Percentiles rank a stretch among this genome's conserved stretches.
These are phyloP conservation scores for Thaleichthys pacificus DNA, from an alignment of 2,797 vertebrate species.

Conservation along the genomic window DNA sequence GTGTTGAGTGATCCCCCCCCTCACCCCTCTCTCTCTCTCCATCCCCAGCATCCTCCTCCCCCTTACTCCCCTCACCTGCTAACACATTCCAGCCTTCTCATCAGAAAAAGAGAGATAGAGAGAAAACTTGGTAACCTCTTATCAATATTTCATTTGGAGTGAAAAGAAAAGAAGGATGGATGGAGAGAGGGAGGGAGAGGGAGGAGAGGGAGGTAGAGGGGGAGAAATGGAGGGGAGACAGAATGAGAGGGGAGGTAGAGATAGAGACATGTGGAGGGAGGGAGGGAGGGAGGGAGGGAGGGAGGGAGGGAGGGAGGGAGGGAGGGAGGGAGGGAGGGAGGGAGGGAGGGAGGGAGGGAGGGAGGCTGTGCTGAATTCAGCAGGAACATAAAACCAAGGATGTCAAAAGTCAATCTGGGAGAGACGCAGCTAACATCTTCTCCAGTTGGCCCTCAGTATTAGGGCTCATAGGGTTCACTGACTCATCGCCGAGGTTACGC, in stretches of 20 bases:
- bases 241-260: no score
- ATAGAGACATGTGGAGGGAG: neutral
- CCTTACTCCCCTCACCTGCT: conserved; percentile 15
- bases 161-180: neutral
- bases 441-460: conserved; percentile 45
- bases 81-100: conserved; percentile 15
- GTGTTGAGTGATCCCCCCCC: neutral
- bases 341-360: neutral
- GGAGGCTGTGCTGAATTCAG: conserved; percentile 49
- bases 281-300: neutral
- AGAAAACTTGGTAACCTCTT: conserved; percentile 23
- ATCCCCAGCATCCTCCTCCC: neutral
- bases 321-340: conserved; percentile 1
- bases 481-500: conserved; percentile 40
- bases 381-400: conserved; percentile 44
- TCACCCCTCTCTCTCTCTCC: neutral
- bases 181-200: conserved; percentile 21
- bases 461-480: conserved; percentile 33
- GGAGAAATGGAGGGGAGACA: conserved; percentile 40
- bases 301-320: neutral
- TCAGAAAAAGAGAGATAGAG: conserved; percentile 15
- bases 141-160: conserved; percentile 45
- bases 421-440: conserved; percentile 40
- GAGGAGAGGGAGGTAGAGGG: conserved; percentile 30
- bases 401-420: conserved; percentile 51